Conservation (phyloP, 2,113 vertebrate genomes). For the Gulo gulo region DNA sequence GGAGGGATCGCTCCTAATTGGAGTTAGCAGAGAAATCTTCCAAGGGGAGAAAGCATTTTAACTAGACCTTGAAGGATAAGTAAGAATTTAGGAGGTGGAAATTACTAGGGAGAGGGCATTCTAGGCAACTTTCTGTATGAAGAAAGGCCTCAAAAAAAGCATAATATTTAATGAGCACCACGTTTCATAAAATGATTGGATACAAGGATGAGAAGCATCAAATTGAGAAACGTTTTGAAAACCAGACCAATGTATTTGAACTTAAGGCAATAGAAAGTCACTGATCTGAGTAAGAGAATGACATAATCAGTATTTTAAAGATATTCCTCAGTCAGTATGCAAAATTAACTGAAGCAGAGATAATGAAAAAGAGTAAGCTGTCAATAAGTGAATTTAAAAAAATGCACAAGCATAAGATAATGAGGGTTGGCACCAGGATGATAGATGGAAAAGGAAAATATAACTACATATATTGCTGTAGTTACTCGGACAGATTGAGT, state of each 20-base stretch:
- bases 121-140: background rate
- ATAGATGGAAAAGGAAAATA: background rate
- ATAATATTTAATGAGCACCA: background rate
- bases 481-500: background rate
- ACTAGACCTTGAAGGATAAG: background rate
- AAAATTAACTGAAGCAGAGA: slow-evolving; percentile 42
- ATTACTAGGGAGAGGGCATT: background rate
- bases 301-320: background rate
- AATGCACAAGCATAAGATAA: background rate
- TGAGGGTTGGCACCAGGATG: background rate
- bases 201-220: background rate
- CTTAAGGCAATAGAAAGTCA: background rate
- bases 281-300: background rate
- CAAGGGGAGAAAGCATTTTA: background rate
- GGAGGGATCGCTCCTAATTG: background rate
- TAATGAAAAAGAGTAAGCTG: background rate
- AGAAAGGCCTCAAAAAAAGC: background rate
- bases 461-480: background rate
- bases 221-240: background rate
- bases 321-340: background rate
- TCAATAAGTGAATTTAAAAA: background rate
- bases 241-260: background rate
- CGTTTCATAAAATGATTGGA: background rate
- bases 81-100: background rate
- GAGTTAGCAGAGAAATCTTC: background rate